Conservation (phyloP, 2,113 vertebrate species). For the Dasyurus viverrinus region DNA sequence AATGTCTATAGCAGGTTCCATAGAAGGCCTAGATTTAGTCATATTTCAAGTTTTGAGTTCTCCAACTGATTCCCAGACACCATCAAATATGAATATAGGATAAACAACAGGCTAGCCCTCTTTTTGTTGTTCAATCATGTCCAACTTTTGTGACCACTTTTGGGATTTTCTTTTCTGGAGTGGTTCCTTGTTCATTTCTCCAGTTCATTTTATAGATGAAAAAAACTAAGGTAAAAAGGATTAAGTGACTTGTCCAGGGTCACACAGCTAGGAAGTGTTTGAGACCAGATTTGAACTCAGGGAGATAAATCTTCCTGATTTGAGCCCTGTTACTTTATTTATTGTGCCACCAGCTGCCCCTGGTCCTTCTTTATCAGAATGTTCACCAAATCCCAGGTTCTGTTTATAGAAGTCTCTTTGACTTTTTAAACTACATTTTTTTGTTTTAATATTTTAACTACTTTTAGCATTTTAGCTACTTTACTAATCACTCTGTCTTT, state of each 20-base stretch:
- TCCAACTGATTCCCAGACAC: neutral
- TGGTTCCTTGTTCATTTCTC: neutral
- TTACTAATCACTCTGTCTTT: neutral
- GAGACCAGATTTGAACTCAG: neutral
- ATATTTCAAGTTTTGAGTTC: conserved; percentile 9
- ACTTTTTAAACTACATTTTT: neutral
- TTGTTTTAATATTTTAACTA: neutral
- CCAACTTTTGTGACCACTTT: too few species aligned
- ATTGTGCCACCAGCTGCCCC: neutral
- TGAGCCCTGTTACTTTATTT: neutral
- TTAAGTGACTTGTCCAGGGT: neutral
- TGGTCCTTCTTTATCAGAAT: neutral
- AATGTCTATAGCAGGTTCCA: neutral
- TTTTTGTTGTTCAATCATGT: neutral
- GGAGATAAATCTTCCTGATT: neutral
- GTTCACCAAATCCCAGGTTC: neutral
- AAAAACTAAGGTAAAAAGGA: neutral
- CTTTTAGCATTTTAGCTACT: neutral
- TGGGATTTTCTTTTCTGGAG: neutral
- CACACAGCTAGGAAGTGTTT: neutral
- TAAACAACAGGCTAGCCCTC: neutral
- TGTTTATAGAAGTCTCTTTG: neutral
- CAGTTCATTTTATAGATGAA: too few species aligned
- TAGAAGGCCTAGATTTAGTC: conserved; percentile 11
- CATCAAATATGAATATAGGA: neutral